Percentiles rank a stretch among this genome's conserved stretches.
These are phyloP conservation scores for Hirtodrosophila alboralis DNA, from an alignment of 2,888 invertebrate species.

Conservation along the genomic window DNA sequence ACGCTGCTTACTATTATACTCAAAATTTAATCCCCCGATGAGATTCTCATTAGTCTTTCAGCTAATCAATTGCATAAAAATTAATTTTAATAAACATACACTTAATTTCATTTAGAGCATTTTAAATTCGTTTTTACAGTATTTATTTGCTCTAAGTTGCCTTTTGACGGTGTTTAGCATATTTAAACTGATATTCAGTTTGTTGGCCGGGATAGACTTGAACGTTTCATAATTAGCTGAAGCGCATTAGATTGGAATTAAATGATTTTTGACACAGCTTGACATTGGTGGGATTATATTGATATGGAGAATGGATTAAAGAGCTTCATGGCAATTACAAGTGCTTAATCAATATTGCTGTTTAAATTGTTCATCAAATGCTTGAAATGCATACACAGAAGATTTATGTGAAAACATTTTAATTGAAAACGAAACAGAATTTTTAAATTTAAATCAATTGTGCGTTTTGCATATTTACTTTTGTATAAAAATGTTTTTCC, in stretches of 20 bases:
- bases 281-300: constrained; percentile 38
- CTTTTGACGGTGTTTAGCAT: constrained; percentile 17
- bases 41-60: too few relatives aligned
- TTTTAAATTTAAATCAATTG: constrained; percentile 72
- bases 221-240: constrained; percentile 52
- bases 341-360: constrained; percentile 33
- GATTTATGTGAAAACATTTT: constrained; percentile 26
- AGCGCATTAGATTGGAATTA: constrained; percentile 53
- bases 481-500: constrained; percentile 1
- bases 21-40: too few relatives aligned
- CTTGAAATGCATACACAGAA: constrained; percentile 1
- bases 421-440: constrained; percentile 53
- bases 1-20: too few relatives aligned
- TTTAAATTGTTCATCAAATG: constrained; percentile 12
- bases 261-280: constrained; percentile 56
- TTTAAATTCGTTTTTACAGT: background rate
- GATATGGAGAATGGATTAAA: constrained; percentile 41
- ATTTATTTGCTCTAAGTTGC: background rate
- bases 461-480: background rate
- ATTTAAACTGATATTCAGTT: constrained; percentile 26
- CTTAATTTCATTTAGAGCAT: constrained; percentile 6
- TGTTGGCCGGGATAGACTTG: constrained; percentile 1
- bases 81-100: too few relatives aligned
- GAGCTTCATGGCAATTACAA: constrained; percentile 41
- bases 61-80: too few relatives aligned